Evolutionary conservation across 2,888 invertebrate genomes (phyloP), one percentile per base, ranked within the genome.

Genomic region (Embidobia sp.): DNA sequence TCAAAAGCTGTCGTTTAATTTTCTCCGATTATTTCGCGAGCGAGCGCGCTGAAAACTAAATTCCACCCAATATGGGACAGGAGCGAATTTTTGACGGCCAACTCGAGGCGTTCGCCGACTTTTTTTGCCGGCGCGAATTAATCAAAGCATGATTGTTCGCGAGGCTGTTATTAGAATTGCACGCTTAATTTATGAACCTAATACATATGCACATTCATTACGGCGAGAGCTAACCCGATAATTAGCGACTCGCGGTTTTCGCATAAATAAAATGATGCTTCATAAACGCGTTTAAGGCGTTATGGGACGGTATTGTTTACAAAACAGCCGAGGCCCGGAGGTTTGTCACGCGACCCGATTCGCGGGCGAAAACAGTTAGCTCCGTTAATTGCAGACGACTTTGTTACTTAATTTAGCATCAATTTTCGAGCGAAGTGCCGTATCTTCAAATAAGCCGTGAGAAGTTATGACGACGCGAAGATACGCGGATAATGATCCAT

Each of bases 401-500:
- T 27, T 55, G 55, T 46, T 49, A 66, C 55, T 66, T 48, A 42
- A 57, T 67, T 55, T 67, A 35, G 15, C 42, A 11, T 15, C 29
- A 22, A 53, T 46, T 55, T 57, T 57, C 55, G 44, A 18, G n/a
- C n/a, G 15, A n/a, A 31, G 35, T 70, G 44, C 51, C 70, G 70
- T 70, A 53, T 33, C 26, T 18, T 59, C 70, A 61, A 70, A 70
- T 53, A 61, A 61, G 59, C 40, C 61, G 59, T 61, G 70, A 61
- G 69, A 49, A 57, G 15, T 70, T 57, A 48, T n/a, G 37, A 27
- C 46, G 57, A 67, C 19, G 18, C 19, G 44, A 57, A 35, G 66
- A 67, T 55, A 29, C 31, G 37, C 55, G 53, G 63, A 63, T 72
- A 63, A 72, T 63, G 63, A 63, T 72, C 63, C 72, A 40, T 48